Conservation (phyloP, 2,113 vertebrate species). For the Phylloscopus trochiloides region DNA sequence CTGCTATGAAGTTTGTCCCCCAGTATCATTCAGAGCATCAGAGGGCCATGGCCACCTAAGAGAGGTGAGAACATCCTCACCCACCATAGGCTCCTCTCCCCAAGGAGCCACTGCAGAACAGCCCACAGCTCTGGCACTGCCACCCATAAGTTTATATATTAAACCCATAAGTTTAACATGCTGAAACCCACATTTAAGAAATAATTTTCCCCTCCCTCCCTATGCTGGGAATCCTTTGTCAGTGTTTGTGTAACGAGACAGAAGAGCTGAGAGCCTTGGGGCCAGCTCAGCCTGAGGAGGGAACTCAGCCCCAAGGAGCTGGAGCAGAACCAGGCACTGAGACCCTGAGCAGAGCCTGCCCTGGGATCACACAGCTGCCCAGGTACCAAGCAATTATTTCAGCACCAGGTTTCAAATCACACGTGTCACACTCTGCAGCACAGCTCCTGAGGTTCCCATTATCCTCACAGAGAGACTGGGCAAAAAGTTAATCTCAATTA, state of each 20-base stretch:
- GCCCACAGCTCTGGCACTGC: background rate
- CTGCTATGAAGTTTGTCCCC: background rate
- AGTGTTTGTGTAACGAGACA: background rate
- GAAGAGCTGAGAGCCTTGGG: background rate
- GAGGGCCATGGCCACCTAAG: rapidly evolving
- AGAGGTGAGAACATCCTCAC: background rate
- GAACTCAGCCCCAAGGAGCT: background rate
- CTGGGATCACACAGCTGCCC: background rate
- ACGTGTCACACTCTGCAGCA: background rate
- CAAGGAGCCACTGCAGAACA: rapidly evolving
- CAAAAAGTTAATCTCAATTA: background rate
- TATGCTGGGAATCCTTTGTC: background rate
- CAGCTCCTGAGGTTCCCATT: background rate
- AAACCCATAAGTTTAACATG: background rate
- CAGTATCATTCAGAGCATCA: rapidly evolving
- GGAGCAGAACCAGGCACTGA: background rate
- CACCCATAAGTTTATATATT: background rate
- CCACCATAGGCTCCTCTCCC: background rate
- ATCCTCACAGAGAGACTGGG: background rate
- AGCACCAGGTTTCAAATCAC: background rate
- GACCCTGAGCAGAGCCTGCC: background rate
- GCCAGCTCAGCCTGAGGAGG: background rate
- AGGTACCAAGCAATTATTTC: background rate
- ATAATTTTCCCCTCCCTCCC: background rate
- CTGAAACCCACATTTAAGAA: background rate